A percentile compares a stretch with the other conserved stretches of the same genome.
phyloP scores from a whole-genome alignment of 2,888 invertebrate genomes.

The Fabriciana adippe region DNA sequence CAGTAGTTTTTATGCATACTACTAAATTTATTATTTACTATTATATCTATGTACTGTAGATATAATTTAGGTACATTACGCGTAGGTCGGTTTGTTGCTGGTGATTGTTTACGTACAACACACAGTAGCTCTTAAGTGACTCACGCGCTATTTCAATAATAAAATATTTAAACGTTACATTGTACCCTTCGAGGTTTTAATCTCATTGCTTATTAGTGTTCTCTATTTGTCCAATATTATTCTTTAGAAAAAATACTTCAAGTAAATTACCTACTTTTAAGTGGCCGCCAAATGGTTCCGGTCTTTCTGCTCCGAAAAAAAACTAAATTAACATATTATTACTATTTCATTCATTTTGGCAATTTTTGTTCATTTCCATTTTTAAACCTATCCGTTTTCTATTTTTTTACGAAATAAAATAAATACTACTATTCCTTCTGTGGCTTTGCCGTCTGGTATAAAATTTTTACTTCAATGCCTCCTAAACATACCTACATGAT shows the following conservation, averaged over 20 bases:
- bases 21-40: neutral
- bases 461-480: too few species aligned
- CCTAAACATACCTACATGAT: too few species aligned
- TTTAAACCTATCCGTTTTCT: too few species aligned
- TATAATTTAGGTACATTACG: neutral
- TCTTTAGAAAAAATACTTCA: conserved; percentile 22
- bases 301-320: conserved; percentile 35
- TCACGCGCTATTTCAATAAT: conserved; percentile 31
- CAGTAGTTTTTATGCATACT: too few species aligned
- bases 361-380: too few species aligned
- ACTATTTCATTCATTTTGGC: too few species aligned
- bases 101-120: conserved; percentile 13
- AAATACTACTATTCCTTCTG: too few species aligned
- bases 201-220: conserved; percentile 51
- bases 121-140: conserved; percentile 22
- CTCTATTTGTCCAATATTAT: conserved; percentile 22
- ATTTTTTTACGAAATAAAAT: too few species aligned
- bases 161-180: conserved; percentile 24
- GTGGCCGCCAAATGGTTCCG: conserved; percentile 57
- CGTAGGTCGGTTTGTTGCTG: neutral
- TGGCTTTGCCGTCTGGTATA: too few species aligned
- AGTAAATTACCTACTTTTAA: conserved; percentile 28
- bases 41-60: neutral
- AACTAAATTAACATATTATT: neutral
- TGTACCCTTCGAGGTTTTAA: conserved; percentile 50